Conservation (phyloP, 2,797 vertebrate species). For the Psittacula derbiana region DNA sequence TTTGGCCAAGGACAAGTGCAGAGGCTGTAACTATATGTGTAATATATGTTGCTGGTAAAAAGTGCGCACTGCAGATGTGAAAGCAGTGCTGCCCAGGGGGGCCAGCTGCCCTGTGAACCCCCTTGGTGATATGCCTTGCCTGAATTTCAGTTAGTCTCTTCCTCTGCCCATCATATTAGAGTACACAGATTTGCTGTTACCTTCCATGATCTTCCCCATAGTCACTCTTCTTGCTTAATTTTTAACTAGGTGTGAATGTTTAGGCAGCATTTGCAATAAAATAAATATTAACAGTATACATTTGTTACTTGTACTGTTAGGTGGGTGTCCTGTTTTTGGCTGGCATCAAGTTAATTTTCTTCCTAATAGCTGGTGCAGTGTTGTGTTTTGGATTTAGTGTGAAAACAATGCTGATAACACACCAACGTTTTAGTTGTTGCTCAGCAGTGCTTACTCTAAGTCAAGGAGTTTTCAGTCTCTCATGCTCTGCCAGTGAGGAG, state of each 20-base stretch:
- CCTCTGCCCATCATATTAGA: not conserved
- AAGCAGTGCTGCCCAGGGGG: not conserved
- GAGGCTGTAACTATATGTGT: not conserved
- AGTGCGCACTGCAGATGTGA: not conserved
- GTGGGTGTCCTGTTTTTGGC: not conserved
- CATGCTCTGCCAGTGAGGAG: not conserved
- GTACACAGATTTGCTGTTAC: not conserved
- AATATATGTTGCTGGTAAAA: rapidly evolving
- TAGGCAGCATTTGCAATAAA: not conserved
- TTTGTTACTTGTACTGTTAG: not conserved
- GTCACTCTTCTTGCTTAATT: not conserved
- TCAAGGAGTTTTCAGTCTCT: not conserved
- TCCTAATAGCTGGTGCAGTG: not conserved
- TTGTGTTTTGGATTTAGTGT: not conserved
- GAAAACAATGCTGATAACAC: not conserved
- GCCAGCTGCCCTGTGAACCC: rapidly evolving
- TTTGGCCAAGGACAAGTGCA: not conserved
- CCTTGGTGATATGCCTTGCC: rapidly evolving
- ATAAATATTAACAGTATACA: not conserved
- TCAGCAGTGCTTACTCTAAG: not conserved
- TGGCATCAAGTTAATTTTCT: not conserved
- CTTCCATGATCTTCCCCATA: rapidly evolving
- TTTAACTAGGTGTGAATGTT: not conserved
- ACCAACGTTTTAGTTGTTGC: not conserved
- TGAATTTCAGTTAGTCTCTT: not conserved